Evolutionary conservation across 2,797 vertebrate genomes (phyloP).

Genomic region (Onychomys torridus): DNA sequence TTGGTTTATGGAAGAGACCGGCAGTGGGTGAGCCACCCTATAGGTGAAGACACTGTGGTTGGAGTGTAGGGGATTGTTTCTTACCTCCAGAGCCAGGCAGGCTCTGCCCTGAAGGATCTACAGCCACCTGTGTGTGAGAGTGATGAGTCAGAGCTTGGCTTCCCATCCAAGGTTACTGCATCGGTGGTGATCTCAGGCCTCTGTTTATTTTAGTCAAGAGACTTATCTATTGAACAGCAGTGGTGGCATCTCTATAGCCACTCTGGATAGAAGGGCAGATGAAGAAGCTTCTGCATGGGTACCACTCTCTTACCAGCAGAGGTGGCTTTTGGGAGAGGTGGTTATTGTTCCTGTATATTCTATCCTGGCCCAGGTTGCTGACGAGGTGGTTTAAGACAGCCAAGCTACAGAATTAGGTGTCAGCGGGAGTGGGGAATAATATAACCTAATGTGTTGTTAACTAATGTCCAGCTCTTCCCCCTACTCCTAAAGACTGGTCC

Average conservation of each 20-base stretch:
- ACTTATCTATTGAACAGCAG: background rate
- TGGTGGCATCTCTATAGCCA: background rate
- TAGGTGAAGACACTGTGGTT: background rate
- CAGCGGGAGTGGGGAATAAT: background rate
- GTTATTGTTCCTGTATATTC: background rate
- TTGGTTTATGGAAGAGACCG: constrained; percentile 1
- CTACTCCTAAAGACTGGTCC: background rate
- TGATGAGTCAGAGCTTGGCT: background rate
- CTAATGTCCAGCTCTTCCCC: background rate
- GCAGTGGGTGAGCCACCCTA: background rate
- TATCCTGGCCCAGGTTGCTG: background rate
- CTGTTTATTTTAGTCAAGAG: background rate
- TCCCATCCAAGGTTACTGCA: background rate
- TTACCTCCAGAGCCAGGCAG: background rate
- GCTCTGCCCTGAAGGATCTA: background rate
- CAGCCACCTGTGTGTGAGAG: background rate
- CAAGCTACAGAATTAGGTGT: background rate
- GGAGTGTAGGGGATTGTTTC: background rate
- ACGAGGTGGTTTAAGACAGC: background rate
- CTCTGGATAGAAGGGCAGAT: background rate
- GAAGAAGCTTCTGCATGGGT: background rate
- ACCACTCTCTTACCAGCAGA: background rate
- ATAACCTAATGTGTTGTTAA: background rate
- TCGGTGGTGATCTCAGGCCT: background rate
- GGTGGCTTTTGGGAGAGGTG: background rate